Conservation (phyloP, 2,888 invertebrate genomes). For the Scaptodrosophila latifasciaeformis region DNA sequence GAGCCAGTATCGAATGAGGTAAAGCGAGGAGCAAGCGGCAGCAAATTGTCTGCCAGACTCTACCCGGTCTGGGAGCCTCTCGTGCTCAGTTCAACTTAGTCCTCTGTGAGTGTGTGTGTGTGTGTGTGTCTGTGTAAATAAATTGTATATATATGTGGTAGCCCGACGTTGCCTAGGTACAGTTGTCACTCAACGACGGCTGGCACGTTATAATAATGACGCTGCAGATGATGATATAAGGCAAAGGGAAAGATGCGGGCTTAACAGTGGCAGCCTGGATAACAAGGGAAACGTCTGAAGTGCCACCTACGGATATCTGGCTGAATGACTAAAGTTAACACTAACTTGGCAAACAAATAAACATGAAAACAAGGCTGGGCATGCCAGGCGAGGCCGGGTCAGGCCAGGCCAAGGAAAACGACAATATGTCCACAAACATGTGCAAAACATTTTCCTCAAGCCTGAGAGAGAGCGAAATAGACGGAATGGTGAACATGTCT, state of each 20-base stretch:
- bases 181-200: slow-evolving; percentile 58
- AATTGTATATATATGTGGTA: too few relatives aligned
- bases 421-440: slow-evolving; percentile 59
- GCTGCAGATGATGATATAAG: slow-evolving; percentile 19
- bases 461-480: too few relatives aligned
- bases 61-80: slow-evolving; percentile 18
- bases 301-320: slow-evolving; percentile 64
- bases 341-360: slow-evolving; percentile 43
- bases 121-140: slow-evolving; percentile 6
- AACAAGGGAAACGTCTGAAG: slow-evolving; percentile 23
- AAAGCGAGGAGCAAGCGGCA: slow-evolving; percentile 1
- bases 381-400: slow-evolving; percentile 30
- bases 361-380: slow-evolving; percentile 41
- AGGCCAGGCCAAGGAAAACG: slow-evolving; percentile 21
- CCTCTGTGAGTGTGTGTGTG: slow-evolving; percentile 3
- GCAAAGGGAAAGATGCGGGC: too few relatives aligned
- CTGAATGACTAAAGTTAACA: slow-evolving; percentile 70
- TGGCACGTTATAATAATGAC: slow-evolving; percentile 65
- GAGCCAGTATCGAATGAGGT: slow-evolving; percentile 59
- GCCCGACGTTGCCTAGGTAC: slow-evolving; percentile 55
- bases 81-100: background rate
- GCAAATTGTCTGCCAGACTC: slow-evolving; percentile 26
- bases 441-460: background rate
- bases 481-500: slow-evolving; percentile 3
- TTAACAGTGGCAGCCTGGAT: too few relatives aligned